Evolutionary conservation across 2,888 invertebrate species (phyloP), one percentile per base, ranked within the genome.

Genomic region (Dermolepida albohirtum): DNA sequence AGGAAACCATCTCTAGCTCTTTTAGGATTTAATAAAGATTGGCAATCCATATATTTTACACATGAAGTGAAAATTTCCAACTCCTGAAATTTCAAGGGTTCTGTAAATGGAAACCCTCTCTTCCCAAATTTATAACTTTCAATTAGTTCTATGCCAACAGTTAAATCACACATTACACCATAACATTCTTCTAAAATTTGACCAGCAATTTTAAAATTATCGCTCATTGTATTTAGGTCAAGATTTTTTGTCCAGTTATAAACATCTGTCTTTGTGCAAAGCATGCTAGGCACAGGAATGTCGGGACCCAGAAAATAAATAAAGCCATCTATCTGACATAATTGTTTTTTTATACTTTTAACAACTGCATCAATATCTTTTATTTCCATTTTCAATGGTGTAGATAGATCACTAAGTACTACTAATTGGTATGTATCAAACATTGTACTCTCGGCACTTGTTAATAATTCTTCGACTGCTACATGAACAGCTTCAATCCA

Each of bases 241-340:
- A 63, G 34, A 27, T 54, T 62, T 55, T 55, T 47, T 8, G 49
- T 22, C 54, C 63, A 68, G 10, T 64, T 29, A 10, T 64, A 50
- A n/a, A 68, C 43, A 11, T 54, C 54, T 6, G 34, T 49, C 17
- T 64, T 64, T 1, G 55, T 22, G 6, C 49, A 16, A 14, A 68
- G 47, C 55, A 55, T 43, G 8, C 17, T 50, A 1, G 34, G 34
- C n/a, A 64, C 40, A 11, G 51, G 22, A 5, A 68, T 14, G 11
- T 40, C 49, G 5, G 47, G 43, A 8, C 68, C 68, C 34, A 68
- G 12, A 57, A 67, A 57, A 44, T 64, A 68, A 40, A 68, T 40
- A 47, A 50, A 66, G 1, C 41, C 52, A 8, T 66, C 41, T 43
- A 59, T 43, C 12, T 59, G 51, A 22, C 41, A 50, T 8, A 62